Percentiles rank a stretch among this genome's conserved stretches.
phyloP scores from a whole-genome alignment of 2,113 vertebrate genomes.

The Oenanthe melanoleuca region DNA sequence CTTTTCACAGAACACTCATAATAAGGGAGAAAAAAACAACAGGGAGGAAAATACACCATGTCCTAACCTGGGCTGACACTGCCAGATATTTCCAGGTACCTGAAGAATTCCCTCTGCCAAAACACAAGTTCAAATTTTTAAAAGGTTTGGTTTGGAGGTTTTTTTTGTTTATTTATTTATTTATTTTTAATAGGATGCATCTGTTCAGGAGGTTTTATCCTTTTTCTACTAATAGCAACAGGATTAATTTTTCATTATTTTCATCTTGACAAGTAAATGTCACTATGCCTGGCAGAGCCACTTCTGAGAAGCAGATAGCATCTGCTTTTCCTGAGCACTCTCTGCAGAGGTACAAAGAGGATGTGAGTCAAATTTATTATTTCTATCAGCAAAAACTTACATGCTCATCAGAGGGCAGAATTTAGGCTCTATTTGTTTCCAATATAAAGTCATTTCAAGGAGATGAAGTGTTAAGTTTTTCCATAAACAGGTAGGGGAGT shows the following conservation, averaged over 20 bases:
- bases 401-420: background rate
- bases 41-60: background rate
- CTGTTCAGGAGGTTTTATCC: background rate
- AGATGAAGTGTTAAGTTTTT: background rate
- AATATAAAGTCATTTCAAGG: background rate
- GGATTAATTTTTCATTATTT: conserved; percentile 57
- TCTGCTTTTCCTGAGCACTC: background rate
- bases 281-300: background rate
- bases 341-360: background rate
- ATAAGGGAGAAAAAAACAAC: fast-evolving
- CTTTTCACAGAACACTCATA: background rate
- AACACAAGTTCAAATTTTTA: background rate
- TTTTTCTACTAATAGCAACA: background rate
- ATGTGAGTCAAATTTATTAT: background rate
- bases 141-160: background rate
- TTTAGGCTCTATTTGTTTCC: background rate
- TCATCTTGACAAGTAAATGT: conserved; percentile 14
- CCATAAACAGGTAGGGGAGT: background rate
- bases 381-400: background rate
- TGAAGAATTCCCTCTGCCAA: background rate
- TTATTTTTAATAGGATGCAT: background rate
- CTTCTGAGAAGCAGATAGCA: background rate
- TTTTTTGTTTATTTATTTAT: too few relatives aligned
- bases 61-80: background rate
- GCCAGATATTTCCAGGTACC: background rate